phyloP scores from a whole-genome alignment of 2,113 vertebrate species.

The Octodon degus region DNA sequence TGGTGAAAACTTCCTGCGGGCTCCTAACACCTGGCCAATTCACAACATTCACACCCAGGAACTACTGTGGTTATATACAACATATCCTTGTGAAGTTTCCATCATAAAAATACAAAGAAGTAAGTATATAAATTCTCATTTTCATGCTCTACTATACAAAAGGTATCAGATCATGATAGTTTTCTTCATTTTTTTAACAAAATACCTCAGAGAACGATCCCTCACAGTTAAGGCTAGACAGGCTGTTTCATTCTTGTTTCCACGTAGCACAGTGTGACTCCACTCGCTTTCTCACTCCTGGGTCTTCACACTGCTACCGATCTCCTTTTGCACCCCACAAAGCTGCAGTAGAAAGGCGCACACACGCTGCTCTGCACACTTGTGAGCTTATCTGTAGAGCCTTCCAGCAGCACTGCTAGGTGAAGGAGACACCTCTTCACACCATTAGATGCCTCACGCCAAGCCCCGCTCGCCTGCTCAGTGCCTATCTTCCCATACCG shows the following conservation, averaged over 20 bases:
- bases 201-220: not conserved
- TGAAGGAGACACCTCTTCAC: not conserved
- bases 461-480: rapidly evolving
- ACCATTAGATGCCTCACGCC: rapidly evolving
- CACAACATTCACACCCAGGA: not conserved
- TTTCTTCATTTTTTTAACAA: not conserved
- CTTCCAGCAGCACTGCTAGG: not conserved
- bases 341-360: not conserved
- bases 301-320: not conserved
- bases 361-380: rapidly evolving
- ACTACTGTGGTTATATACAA: not conserved
- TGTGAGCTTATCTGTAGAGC: not conserved
- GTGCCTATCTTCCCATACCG: not conserved
- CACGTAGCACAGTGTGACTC: not conserved
- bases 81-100: not conserved
- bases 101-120: slow-evolving; percentile 15
- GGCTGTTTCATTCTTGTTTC: rapidly evolving
- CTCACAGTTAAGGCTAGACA: not conserved
- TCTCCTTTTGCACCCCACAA: not conserved
- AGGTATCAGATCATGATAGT: not conserved
- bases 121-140: not conserved
- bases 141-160: not conserved
- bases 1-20: not conserved
- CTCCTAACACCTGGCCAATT: not conserved
- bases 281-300: not conserved